phyloP scores from a whole-genome alignment of 2,113 vertebrate species.

The Glareola pratincola region DNA sequence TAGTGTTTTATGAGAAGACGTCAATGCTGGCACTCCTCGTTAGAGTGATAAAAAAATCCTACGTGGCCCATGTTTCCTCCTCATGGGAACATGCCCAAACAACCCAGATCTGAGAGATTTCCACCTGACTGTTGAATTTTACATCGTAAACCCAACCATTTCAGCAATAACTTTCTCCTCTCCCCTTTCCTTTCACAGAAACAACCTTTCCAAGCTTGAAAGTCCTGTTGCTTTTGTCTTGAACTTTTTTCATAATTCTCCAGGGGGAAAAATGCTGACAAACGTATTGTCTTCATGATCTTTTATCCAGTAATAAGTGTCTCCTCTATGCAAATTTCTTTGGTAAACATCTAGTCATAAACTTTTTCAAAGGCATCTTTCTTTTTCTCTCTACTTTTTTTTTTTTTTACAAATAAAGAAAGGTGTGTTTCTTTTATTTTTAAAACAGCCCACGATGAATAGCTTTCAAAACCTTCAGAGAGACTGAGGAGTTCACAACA shows the following conservation, averaged over 20 bases:
- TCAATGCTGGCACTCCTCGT: not conserved
- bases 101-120: not conserved
- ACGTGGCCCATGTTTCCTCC: not conserved
- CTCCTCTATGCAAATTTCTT: not conserved
- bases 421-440: not conserved
- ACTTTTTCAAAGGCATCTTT: not conserved
- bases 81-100: rapidly evolving
- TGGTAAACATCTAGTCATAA: not conserved
- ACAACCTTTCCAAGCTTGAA: not conserved
- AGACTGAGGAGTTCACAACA: not conserved
- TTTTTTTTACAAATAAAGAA: not conserved
- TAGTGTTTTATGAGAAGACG: not conserved
- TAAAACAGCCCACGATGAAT: not conserved
- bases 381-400: not conserved
- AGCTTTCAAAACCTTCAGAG: constrained; percentile 6
- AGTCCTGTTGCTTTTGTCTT: not conserved
- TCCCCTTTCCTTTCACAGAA: not conserved
- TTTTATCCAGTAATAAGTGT: not conserved
- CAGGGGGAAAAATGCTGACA: not conserved
- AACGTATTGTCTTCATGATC: not conserved
- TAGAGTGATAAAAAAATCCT: not conserved
- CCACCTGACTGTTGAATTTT: not conserved
- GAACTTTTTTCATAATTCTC: not conserved
- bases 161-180: not conserved
- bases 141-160: not conserved